These are phyloP conservation scores for Drosophila birchii DNA, from an alignment of 2,888 invertebrate genomes.

Conservation along the genomic window DNA sequence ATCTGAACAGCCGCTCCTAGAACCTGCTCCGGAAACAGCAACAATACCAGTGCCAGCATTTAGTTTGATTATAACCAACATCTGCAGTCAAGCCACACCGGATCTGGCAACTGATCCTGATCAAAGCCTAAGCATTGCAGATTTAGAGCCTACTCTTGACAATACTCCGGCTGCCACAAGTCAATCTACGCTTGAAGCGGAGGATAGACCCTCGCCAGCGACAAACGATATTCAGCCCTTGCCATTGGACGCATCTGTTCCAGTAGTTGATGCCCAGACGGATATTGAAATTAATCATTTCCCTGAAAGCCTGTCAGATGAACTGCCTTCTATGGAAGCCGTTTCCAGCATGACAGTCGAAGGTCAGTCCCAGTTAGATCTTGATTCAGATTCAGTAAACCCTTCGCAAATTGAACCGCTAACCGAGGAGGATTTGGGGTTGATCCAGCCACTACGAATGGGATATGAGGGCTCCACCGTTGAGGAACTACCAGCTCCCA, in stretches of 20 bases:
- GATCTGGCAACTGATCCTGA: not conserved
- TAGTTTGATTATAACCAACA: conserved; percentile 71
- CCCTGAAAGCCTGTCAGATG: not conserved
- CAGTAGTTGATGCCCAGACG: not conserved
- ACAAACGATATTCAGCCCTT: not conserved
- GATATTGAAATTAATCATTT: not conserved
- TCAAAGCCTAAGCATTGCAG: not conserved
- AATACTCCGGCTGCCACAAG: too few species aligned
- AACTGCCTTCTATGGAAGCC: not conserved
- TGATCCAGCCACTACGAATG: not conserved
- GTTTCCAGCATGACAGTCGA: not conserved
- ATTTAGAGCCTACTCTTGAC: not conserved
- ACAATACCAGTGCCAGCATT: conserved; percentile 15
- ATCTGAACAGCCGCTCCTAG: not conserved
- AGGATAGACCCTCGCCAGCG: too few species aligned
- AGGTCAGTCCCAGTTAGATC: not conserved
- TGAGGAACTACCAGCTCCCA: not conserved
- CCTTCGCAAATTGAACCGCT: not conserved
- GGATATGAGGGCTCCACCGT: not conserved
- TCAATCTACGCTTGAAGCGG: not conserved
- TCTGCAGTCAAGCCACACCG: conserved; percentile 67
- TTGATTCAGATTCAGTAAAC: too few species aligned
- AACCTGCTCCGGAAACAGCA: not conserved
- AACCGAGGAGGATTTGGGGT: too few species aligned
- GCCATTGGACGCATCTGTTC: too few species aligned